phyloP scores from a whole-genome alignment of 1,140 invertebrate genomes.

The Cydia strobilella region DNA sequence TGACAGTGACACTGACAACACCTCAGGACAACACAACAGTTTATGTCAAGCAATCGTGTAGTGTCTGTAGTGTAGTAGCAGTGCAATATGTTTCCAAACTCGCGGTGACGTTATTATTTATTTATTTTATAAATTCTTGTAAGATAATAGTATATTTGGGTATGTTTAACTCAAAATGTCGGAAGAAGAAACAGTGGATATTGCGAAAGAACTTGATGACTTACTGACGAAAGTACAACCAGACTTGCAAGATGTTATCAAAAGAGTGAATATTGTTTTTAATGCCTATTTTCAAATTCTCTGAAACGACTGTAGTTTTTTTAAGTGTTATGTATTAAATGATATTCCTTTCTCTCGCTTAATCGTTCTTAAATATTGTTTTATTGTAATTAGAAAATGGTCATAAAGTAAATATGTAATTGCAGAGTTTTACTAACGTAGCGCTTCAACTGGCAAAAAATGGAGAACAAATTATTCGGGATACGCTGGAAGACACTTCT shows the following conservation, averaged over 20 bases:
- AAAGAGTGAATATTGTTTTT: conserved; percentile 65
- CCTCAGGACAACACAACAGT: conserved; percentile 29
- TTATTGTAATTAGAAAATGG: neutral
- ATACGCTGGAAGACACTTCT: conserved; percentile 67
- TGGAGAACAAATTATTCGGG: conserved; percentile 67
- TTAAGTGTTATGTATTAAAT: neutral
- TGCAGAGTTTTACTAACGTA: conserved; percentile 76
- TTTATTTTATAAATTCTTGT: conserved; percentile 24
- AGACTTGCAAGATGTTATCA: conserved; percentile 75
- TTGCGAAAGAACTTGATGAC: conserved; percentile 64
- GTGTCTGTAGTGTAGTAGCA: neutral
- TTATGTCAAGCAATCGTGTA: conserved; percentile 17
- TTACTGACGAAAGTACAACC: conserved; percentile 71
- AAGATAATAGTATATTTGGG: conserved; percentile 36
- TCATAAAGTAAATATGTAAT: conserved; percentile 35
- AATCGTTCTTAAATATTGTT: conserved; percentile 26
- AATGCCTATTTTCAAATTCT: neutral
- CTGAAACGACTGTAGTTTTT: neutral
- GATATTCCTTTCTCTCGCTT: conserved; percentile 31
- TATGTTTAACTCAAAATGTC: conserved; percentile 57
- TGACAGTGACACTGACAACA: conserved; percentile 29
- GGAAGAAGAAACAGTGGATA: conserved; percentile 67
- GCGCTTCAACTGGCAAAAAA: conserved; percentile 71
- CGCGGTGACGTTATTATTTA: conserved; percentile 19
- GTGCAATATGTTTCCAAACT: conserved; percentile 24